These are phyloP conservation scores for Lepidocyrtoides sp. DNA, from an alignment of 2,888 invertebrate species.

Conservation along the genomic window DNA sequence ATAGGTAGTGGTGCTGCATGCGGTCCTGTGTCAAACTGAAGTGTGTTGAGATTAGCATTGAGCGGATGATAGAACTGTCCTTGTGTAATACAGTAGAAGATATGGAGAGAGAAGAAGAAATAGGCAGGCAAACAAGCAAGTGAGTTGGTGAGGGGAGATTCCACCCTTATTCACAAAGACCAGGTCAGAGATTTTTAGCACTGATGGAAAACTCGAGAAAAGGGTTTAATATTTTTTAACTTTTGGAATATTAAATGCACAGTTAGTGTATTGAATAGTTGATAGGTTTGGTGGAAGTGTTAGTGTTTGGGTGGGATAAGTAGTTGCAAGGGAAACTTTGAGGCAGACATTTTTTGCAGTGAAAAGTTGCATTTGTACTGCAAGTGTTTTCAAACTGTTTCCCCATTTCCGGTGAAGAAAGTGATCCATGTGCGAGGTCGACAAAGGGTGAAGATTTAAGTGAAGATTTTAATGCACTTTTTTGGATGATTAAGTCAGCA, in stretches of 20 bases:
- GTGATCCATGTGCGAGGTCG: too few relatives aligned
- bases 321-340: neutral
- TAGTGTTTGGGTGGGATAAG: neutral
- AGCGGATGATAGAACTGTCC: neutral
- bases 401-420: conserved; percentile 26
- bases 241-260: neutral
- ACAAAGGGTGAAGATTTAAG: too few relatives aligned
- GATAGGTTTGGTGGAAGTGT: neutral
- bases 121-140: neutral
- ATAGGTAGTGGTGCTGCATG: neutral
- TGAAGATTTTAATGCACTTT: too few relatives aligned
- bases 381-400: too few relatives aligned
- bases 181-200: neutral
- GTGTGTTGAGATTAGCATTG: conserved; percentile 9
- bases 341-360: too few relatives aligned
- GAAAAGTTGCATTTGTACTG: too few relatives aligned
- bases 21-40: neutral
- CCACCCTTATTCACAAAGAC: conserved; percentile 60
- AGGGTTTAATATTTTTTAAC: neutral
- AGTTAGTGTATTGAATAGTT: neutral
- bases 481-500: too few relatives aligned
- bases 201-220: neutral
- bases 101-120: conserved; percentile 23
- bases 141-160: conserved; percentile 20
- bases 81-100: conserved; percentile 21